A percentile compares a stretch with the other conserved stretches of the same genome.
Evolutionary conservation across 2,797 vertebrate species (phyloP).

Genomic region (Parauchenoglanis ngamensis): DNA sequence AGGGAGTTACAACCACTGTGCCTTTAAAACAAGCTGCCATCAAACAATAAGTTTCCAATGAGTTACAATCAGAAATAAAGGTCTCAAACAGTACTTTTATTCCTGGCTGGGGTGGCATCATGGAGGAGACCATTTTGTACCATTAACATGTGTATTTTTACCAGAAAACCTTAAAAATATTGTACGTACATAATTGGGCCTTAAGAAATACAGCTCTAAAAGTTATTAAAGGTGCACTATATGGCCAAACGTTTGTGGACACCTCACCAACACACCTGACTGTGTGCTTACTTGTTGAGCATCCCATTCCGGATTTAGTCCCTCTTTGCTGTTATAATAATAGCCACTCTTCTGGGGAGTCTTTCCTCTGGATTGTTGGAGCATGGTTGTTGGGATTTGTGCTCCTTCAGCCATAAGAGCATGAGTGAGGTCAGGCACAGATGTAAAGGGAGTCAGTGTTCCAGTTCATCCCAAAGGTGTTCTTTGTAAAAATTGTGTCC

Average conservation of each 20-base stretch:
- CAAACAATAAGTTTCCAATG: neutral
- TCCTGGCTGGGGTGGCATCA: neutral
- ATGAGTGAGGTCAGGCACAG: neutral
- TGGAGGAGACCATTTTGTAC: neutral
- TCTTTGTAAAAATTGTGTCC: neutral
- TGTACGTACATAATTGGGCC: no score
- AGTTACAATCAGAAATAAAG: neutral
- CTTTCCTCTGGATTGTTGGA: neutral
- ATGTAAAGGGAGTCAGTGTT: no score
- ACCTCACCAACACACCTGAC: no score
- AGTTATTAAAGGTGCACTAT: no score
- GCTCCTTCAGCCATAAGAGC: no score
- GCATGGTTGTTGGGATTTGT: neutral
- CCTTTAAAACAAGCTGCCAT: neutral
- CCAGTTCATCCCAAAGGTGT: no score
- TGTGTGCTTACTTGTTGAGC: no score
- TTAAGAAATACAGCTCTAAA: no score
- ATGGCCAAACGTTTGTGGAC: no score
- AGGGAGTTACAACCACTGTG: neutral
- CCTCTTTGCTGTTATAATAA: neutral
- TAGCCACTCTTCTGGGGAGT: neutral
- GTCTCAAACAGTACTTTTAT: neutral
- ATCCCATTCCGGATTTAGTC: no score
- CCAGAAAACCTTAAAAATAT: neutral
- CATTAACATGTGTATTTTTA: neutral